Conservation (phyloP, 2,113 vertebrate species). For the Chunga burmeisteri region DNA sequence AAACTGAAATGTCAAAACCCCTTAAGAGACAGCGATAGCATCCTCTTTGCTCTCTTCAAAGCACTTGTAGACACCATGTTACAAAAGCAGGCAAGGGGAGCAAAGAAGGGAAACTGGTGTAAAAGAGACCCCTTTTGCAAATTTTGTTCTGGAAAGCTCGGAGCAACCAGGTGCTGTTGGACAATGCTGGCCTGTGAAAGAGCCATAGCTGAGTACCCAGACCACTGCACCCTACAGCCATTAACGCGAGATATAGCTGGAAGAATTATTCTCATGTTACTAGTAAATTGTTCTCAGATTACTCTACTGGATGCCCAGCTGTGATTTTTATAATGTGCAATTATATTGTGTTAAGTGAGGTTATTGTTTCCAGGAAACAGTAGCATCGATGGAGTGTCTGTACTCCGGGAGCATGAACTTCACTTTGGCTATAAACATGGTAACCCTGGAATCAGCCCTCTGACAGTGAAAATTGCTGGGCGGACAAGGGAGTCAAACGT, state of each 20-base stretch:
- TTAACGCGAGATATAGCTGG: not conserved
- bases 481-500: fast-evolving
- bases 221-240: not conserved
- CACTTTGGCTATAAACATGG: not conserved
- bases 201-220: not conserved
- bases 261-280: not conserved
- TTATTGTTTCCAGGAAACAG: not conserved
- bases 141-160: not conserved
- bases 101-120: not conserved
- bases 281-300: not conserved
- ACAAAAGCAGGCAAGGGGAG: not conserved
- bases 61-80: not conserved
- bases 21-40: not conserved
- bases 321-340: not conserved
- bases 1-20: not conserved
- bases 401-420: not conserved
- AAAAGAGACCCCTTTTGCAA: not conserved
- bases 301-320: not conserved
- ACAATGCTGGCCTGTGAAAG: not conserved
- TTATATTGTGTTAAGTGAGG: not conserved
- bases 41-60: not conserved
- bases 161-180: not conserved
- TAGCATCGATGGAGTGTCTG: not conserved
- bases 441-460: not conserved
- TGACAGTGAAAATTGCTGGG: not conserved